Conservation (phyloP, 2,888 invertebrate genomes). For the Clistopyga incitator region DNA sequence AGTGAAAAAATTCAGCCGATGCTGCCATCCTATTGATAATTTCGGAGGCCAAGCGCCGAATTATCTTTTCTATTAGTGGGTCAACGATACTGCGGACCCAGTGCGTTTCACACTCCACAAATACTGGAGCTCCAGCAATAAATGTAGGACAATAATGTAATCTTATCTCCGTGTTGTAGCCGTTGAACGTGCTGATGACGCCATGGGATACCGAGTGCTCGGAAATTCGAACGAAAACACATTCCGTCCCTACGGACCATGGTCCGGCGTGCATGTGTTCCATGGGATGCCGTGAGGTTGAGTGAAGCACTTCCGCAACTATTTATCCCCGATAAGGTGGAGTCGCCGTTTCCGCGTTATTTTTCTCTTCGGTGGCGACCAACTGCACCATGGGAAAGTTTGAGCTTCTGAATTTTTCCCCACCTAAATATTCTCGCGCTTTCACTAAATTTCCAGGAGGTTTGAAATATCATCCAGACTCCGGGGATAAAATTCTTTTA, state of each 20-base stretch:
- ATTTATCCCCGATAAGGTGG: conserved; percentile 67
- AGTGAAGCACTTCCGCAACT: conserved; percentile 65
- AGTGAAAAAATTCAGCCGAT: neutral
- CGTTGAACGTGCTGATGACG: conserved; percentile 48
- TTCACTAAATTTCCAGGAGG: conserved; percentile 40
- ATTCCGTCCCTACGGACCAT: conserved; percentile 40
- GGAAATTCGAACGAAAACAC: conserved; percentile 60
- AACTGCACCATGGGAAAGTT: conserved; percentile 51
- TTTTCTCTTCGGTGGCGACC: conserved; percentile 32
- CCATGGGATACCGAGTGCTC: conserved; percentile 39
- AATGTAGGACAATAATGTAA: conserved; percentile 62
- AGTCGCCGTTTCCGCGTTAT: conserved; percentile 37
- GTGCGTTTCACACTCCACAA: conserved; percentile 8
- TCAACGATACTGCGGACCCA: conserved; percentile 39
- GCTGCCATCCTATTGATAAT: neutral
- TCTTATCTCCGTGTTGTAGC: conserved; percentile 54
- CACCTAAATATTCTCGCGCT: conserved; percentile 59
- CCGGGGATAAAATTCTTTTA: conserved; percentile 50
- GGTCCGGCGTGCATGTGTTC: conserved; percentile 43
- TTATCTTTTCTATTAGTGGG: conserved; percentile 54
- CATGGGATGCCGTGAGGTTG: conserved; percentile 45
- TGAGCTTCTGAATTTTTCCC: conserved; percentile 62
- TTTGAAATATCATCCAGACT: conserved; percentile 45
- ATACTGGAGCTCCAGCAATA: conserved; percentile 46
- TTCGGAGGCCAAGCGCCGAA: neutral